phyloP scores from a whole-genome alignment of 1,140 invertebrate genomes.

The Sinella curviseta region DNA sequence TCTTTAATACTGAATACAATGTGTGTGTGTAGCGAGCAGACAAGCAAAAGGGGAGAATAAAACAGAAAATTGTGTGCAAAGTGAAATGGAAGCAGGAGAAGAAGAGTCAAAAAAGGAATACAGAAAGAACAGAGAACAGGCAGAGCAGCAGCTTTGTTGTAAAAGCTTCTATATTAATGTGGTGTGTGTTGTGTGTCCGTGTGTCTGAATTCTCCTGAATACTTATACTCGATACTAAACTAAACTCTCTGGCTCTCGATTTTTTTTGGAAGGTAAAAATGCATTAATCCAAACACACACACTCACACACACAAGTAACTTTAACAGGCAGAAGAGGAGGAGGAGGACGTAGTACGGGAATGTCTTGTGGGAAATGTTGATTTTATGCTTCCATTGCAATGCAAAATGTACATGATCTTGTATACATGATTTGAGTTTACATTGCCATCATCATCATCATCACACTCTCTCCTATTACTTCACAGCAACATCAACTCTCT shows the following conservation, averaged over 20 bases:
- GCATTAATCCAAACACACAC: not conserved
- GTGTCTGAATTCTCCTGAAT: too few species aligned
- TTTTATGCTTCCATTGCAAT: constrained; percentile 16
- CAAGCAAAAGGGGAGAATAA: too few species aligned
- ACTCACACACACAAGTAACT: not conserved
- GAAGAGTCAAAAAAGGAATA: not conserved
- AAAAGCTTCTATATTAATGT: too few species aligned
- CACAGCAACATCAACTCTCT: not conserved
- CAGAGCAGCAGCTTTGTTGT: not conserved
- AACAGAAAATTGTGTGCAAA: not conserved
- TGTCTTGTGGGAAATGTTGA: constrained; percentile 17
- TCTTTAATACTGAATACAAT: too few species aligned
- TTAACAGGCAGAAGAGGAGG: not conserved
- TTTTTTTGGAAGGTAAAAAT: not conserved
- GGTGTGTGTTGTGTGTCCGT: too few species aligned
- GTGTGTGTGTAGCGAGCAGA: too few species aligned
- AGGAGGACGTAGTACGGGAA: not conserved
- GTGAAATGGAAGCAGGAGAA: not conserved
- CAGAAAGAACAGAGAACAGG: not conserved
- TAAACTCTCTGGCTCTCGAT: not conserved
- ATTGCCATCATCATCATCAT: not conserved
- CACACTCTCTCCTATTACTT: too few species aligned
- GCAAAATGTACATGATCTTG: not conserved
- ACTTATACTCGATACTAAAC: not conserved
- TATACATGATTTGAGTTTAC: not conserved